Evolutionary conservation across 2,113 vertebrate species (phyloP), one percentile per base, ranked within the genome.

Genomic region (Oryzias curvinotus): DNA sequence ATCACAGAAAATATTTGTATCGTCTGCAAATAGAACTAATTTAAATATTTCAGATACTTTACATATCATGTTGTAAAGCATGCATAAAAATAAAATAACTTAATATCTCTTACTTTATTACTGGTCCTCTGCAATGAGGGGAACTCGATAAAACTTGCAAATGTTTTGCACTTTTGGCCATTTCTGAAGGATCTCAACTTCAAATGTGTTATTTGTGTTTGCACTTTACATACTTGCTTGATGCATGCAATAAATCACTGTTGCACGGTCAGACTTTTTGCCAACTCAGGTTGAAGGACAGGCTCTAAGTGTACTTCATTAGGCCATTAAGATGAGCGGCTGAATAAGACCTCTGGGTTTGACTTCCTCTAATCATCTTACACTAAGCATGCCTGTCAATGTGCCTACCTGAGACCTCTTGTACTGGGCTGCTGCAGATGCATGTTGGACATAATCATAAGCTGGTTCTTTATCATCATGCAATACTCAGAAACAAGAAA

Each of bases 301-400:
- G 42, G 21, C 59, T 77, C 55, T 76, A 44, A 6, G 54, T 78
- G 70, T 74, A 43, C 65, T 73, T 74, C 57, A 67, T 78, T 80
- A 85, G 75, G 74, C 82, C 81, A 87, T 86, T 86, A 78, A 85
- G 85, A 73, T 78, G 73, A 73, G n/a, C 1, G 46, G 26, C 69
- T 72, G 88, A 88, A 86, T 83, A 86, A 89, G 81, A 75, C 58
- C 36, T 7, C n/a, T 73, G 82, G 85, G 89, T 90, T 90, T 90
- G 82, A 86, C 86, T 86, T 78, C 67, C 50, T 77, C 72, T 92
- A 91, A 92, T 91, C 89, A 84, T 71, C 86, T 91, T 91, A 91
- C 68, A 73, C 69, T 77, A 87, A 81, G 82, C 90, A 83, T 91
- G 90, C 73, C 78, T 80, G 49, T 64, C 84, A 91, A 88, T 89